Conservation (phyloP, 2,797 vertebrate genomes). For the Natrix natrix region DNA sequence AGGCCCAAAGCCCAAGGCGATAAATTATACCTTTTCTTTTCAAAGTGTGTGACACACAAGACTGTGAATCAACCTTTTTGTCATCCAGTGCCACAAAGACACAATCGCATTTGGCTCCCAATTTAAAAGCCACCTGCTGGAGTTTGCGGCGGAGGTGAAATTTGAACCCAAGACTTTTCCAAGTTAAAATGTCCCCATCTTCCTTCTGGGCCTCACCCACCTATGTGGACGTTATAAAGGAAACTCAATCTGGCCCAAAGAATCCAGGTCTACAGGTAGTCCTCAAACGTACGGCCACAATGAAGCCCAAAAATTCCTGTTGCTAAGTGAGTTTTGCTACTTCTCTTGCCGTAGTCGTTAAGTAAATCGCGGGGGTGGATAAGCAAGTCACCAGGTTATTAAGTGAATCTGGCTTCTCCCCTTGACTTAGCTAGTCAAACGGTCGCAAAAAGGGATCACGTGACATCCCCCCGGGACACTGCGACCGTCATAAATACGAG, state of each 20-base stretch:
- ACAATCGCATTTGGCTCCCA: neutral
- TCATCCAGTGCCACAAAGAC: neutral
- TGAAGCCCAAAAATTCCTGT: rapidly evolving
- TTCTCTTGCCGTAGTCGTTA: no score
- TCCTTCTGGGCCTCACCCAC: neutral
- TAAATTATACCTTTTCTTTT: neutral
- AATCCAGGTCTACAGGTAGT: neutral
- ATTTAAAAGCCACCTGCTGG: neutral
- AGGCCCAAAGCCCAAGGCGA: neutral
- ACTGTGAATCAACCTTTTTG: neutral
- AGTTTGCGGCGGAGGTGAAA: neutral
- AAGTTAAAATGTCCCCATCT: rapidly evolving
- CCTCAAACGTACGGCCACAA: neutral
- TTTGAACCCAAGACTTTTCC: neutral
- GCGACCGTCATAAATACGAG: no score
- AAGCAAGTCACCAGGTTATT: no score
- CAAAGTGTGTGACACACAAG: neutral
- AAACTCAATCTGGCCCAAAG: neutral
- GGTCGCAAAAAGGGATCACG: no score
- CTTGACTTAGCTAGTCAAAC: no score
- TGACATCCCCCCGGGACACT: no score
- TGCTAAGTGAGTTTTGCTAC: neutral
- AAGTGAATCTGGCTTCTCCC: no score
- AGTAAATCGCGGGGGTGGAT: no score
- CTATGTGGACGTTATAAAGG: neutral